Evolutionary conservation across 2,888 invertebrate genomes (phyloP).

Genomic region (Mimachlamys varia): DNA sequence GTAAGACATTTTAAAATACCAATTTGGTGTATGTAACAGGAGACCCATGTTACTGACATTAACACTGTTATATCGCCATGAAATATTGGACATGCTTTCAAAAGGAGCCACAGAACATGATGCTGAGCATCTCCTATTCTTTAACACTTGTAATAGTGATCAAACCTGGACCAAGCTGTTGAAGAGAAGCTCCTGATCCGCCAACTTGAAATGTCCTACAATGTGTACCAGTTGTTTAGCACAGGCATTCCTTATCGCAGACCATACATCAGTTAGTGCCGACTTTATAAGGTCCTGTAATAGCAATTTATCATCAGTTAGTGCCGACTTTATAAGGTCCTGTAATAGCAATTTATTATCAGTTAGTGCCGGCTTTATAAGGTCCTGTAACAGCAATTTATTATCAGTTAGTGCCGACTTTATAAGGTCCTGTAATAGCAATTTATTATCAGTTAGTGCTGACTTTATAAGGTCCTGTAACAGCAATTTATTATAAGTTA

Average conservation of each 20-base stretch:
- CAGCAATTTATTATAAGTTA: constrained; percentile 41
- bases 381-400: constrained; percentile 55
- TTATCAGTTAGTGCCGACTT: constrained; percentile 73
- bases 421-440: constrained; percentile 64
- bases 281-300: constrained; percentile 68
- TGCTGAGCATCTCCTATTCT: background rate
- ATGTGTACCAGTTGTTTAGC: constrained; percentile 71
- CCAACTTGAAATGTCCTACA: constrained; percentile 59
- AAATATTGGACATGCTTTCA: no score
- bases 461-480: constrained; percentile 68
- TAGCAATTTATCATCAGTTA: constrained; percentile 68
- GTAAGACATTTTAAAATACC: no score
- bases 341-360: constrained; percentile 64
- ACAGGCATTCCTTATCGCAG: constrained; percentile 76
- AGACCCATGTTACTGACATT: no score
- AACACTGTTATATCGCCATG: no score
- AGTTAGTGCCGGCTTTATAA: constrained; percentile 70
- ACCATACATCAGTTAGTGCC: constrained; percentile 78
- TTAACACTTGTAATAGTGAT: background rate
- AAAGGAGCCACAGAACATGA: no score
- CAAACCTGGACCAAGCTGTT: constrained; percentile 71
- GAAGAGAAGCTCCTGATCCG: constrained; percentile 70
- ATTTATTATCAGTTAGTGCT: constrained; percentile 52
- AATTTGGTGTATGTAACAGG: no score
- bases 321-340: constrained; percentile 68